Percentiles rank a stretch among this genome's conserved stretches.
phyloP scores from a whole-genome alignment of 2,113 vertebrate species.

The Rhynchopsitta pachyrhyncha region DNA sequence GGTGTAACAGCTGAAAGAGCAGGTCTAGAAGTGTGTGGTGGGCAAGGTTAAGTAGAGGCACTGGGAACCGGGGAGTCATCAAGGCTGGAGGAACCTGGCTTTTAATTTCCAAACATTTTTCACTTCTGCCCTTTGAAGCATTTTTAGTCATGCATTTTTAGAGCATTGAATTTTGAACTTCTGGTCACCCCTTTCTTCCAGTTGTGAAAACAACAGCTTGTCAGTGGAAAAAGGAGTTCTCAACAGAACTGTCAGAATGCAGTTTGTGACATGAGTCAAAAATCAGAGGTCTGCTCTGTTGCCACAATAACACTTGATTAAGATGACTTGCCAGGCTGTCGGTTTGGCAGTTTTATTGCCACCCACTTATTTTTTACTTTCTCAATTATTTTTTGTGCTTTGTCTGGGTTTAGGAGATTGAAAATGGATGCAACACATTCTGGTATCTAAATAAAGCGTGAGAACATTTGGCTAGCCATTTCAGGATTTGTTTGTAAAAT shows the following conservation, averaged over 20 bases:
- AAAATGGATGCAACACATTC: background rate
- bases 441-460: background rate
- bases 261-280: constrained; percentile 28
- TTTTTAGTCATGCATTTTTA: constrained; percentile 17
- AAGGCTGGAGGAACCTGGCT: background rate
- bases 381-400: constrained; percentile 7
- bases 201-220: constrained; percentile 54
- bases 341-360: background rate
- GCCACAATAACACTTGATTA: background rate
- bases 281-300: constrained; percentile 5
- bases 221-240: constrained; percentile 32
- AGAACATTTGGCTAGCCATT: constrained; percentile 10
- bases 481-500: background rate
- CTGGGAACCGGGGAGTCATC: background rate
- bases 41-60: background rate
- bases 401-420: background rate
- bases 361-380: constrained; percentile 17
- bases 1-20: background rate
- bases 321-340: background rate
- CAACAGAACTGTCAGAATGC: background rate
- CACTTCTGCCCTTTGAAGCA: background rate
- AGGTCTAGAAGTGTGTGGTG: accelerated
- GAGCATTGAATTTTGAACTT: constrained; percentile 46
- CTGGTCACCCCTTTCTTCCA: constrained; percentile 41
- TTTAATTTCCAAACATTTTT: background rate